phyloP scores from a whole-genome alignment of 2,113 vertebrate genomes.

The Cinclus mexicanus region DNA sequence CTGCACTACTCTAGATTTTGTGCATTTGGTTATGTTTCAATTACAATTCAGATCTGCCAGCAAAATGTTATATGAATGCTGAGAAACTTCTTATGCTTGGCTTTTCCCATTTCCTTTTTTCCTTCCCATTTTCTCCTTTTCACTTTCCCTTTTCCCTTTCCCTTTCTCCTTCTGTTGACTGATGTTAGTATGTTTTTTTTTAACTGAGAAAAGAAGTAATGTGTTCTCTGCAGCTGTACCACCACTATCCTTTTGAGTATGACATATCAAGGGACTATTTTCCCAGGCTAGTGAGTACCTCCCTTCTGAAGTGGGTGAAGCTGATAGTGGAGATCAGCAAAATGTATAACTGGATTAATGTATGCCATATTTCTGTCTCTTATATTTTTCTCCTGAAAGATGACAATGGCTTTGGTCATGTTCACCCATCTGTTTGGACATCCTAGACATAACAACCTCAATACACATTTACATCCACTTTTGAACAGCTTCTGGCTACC shows the following conservation, averaged over 20 bases:
- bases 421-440: neutral
- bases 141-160: neutral
- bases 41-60: neutral
- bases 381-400: neutral
- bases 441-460: neutral
- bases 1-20: neutral
- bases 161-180: neutral
- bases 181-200: neutral
- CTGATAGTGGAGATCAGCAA: neutral
- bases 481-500: neutral
- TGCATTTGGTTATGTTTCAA: neutral
- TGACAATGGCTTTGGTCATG: neutral
- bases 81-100: neutral
- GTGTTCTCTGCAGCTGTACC: neutral
- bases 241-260: neutral
- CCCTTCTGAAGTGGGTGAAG: neutral
- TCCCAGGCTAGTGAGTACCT: neutral
- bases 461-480: neutral
- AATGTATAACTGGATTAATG: neutral
- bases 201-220: neutral
- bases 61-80: neutral
- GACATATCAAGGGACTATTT: neutral
- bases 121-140: neutral
- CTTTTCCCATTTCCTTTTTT: neutral
- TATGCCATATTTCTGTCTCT: neutral